Evolutionary conservation across 1,140 invertebrate genomes (phyloP).

Genomic region (Drosophila subobscura): DNA sequence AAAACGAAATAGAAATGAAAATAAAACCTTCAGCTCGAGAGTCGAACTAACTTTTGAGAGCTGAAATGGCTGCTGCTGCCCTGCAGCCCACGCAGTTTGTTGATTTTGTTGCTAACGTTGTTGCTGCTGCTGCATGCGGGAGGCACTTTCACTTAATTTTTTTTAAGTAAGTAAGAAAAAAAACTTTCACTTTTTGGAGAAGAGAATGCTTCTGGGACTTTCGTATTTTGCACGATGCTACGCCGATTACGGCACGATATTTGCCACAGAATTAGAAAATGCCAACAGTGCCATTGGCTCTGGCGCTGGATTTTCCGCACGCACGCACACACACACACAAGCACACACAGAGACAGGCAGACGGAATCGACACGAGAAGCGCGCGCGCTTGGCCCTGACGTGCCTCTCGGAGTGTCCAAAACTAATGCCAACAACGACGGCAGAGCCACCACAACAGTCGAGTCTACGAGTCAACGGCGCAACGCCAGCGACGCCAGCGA

Average conservation of each 20-base stretch:
- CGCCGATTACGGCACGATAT: conserved; percentile 69
- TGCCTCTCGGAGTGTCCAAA: conserved; percentile 83
- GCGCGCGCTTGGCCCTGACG: conserved; percentile 76
- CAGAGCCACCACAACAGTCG: no score
- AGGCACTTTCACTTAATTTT: conserved; percentile 47
- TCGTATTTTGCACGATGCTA: conserved; percentile 37
- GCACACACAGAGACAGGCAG: conserved; percentile 42
- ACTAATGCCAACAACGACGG: conserved; percentile 48
- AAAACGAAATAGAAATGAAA: conserved; percentile 33
- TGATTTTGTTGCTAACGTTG: conserved; percentile 45
- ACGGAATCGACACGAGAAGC: conserved; percentile 72
- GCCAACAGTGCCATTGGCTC: conserved; percentile 45
- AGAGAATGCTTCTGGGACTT: conserved; percentile 13
- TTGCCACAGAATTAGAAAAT: conserved; percentile 60
- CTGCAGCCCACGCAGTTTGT: conserved; percentile 21
- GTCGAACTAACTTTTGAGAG: conserved; percentile 70
- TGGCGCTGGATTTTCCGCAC: conserved; percentile 36
- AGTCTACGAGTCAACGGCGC: background rate
- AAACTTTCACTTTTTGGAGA: conserved; percentile 27
- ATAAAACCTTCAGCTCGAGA: conserved; percentile 41
- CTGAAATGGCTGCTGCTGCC: conserved; percentile 44
- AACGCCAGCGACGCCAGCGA: background rate
- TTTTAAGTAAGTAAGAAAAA: background rate
- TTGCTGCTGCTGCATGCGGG: conserved; percentile 3
- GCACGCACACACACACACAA: conserved; percentile 26